Evolutionary conservation across 2,888 invertebrate genomes (phyloP).

Genomic region (Ophion obscuratus): DNA sequence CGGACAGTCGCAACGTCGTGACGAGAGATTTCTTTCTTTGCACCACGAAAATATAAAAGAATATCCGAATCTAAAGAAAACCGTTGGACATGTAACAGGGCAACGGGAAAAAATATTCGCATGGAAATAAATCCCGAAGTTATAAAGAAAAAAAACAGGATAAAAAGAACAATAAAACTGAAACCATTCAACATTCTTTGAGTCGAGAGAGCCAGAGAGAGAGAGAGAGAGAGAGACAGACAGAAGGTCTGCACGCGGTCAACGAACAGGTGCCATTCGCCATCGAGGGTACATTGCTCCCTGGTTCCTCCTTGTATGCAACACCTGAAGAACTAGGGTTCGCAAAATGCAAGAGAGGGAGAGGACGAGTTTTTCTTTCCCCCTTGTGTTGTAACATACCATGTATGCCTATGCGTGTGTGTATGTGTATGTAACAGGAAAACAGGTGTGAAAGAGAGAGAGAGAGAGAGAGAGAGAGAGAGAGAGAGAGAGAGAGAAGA

Average conservation of each 20-base stretch:
- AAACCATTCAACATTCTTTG: conserved; percentile 12
- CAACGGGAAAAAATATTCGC: neutral
- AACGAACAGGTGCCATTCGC: conserved; percentile 56
- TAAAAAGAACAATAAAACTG: conserved; percentile 10
- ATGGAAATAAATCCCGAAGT: neutral
- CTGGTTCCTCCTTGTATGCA: conserved; percentile 17
- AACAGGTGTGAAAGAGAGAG: conserved; percentile 69
- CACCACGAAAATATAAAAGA: no score
- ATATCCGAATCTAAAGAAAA: no score
- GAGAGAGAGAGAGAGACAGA: neutral
- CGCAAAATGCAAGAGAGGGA: conserved; percentile 19
- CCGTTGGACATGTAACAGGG: neutral
- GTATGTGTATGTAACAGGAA: conserved; percentile 32
- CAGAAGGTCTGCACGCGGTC: conserved; percentile 17
- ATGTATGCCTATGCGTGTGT: conserved; percentile 21
- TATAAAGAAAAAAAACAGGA: conserved; percentile 1
- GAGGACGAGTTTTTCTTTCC: conserved; percentile 52
- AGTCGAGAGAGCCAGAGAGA: neutral
- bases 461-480: conserved; percentile 34
- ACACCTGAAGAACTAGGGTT: conserved; percentile 34
- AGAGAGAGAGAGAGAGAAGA: conserved; percentile 23
- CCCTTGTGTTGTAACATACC: conserved; percentile 53
- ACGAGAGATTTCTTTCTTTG: no score
- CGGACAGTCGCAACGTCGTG: no score
- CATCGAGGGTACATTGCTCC: conserved; percentile 52